These are phyloP conservation scores for Ciconia boyciana DNA, from an alignment of 2,113 vertebrate genomes.

Conservation along the genomic window DNA sequence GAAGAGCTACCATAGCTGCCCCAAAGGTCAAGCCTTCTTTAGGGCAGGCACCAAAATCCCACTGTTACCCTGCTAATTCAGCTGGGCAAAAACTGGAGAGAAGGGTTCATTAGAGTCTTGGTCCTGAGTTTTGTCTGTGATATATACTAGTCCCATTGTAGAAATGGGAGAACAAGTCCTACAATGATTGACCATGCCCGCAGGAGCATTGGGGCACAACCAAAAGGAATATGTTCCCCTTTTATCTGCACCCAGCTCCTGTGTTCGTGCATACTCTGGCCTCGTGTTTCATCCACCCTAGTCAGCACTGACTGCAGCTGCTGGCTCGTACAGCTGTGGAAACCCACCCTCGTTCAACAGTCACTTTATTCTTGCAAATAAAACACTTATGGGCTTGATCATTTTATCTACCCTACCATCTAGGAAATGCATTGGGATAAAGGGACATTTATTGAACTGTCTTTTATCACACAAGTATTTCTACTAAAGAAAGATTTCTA, in stretches of 20 bases:
- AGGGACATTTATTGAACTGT: neutral
- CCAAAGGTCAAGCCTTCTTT: neutral
- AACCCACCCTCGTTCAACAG: neutral
- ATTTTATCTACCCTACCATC: slow-evolving; percentile 40
- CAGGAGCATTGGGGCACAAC: neutral
- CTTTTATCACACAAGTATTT: slow-evolving; percentile 47
- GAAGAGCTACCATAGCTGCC: neutral
- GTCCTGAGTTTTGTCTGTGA: neutral
- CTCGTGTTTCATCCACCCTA: neutral
- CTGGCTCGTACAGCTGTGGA: neutral
- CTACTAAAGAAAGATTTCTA: slow-evolving; percentile 10
- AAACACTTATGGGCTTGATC: neutral
- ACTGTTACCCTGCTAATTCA: neutral
- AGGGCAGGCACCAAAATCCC: neutral
- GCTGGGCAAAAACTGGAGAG: neutral
- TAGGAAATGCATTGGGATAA: slow-evolving; percentile 23
- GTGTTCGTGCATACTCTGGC: accelerated
- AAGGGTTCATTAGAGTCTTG: accelerated
- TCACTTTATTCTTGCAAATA: neutral
- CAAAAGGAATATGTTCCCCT: neutral
- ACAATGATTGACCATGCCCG: accelerated
- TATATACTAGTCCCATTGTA: accelerated
- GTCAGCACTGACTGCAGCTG: neutral
- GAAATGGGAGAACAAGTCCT: neutral
- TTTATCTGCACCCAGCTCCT: neutral